Base-by-base conservation (phyloP, 1,140 invertebrate species). In the Brachionus asplanchnoidis region DNA sequence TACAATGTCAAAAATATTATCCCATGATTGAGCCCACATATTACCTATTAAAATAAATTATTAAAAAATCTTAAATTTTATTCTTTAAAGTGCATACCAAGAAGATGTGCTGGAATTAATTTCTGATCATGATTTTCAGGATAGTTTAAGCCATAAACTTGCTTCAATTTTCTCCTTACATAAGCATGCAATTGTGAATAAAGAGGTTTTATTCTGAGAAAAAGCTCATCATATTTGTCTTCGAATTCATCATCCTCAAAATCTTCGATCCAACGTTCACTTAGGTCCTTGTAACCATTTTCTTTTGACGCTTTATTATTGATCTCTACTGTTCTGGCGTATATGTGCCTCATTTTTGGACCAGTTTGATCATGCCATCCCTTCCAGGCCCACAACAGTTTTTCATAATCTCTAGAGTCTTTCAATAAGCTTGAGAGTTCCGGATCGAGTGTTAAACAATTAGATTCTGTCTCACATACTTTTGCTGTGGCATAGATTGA, bases 1-100 rank as follows among this genome's bases (percentile, higher is more conserved):
- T 0, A 93, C 92, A 14, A 94, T 91, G 66, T 95, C 93, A 65
- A 95, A 93, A 32, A 97, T 92, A 86, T 94, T 93, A n/a, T 89
- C 90, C 95, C 95, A 97, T 0, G 92, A 91, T 89, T 97, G 95
- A 0, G 94, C 94, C 95, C 95, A 97, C 93, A 97, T 56, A 23
- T 56, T 56, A 56, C 53, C 53, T 56, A 6, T 50, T 9, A 50
- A 53, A 53, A 53, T 53, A 95, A 36, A 36, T 6, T 36, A 3
- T 5, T 7, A 36, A 36, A 36, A 36, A 36, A 28, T 28, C 26
- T 28, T 6, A 44, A 44, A 44, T 8, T 44, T 1, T 44, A 44
- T 44, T 12, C 14, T 46, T 46, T 14, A 46, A 7, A 12, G 14
- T 14, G 14, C 11, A 6, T n/a, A 60, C 68, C 68, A 11, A 97